Evolutionary conservation across 2,113 vertebrate genomes (phyloP).

Genomic region (pig (Sus scrofa)): DNA sequence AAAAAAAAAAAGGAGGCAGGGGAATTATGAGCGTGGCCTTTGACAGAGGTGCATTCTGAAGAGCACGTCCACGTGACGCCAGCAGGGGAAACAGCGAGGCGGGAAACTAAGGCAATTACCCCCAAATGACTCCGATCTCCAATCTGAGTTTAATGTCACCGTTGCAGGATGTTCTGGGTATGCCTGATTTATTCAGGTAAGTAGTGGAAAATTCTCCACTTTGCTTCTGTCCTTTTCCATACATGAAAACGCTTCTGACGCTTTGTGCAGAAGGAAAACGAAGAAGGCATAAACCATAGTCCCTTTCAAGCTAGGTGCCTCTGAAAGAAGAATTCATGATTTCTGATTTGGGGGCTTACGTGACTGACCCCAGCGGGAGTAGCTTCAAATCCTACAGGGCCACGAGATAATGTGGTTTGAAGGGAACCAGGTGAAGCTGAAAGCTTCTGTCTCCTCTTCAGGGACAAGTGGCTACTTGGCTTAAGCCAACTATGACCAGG

Average conservation of each 20-base stretch:
- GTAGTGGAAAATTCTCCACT: constrained; percentile 4
- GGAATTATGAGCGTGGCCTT: neutral
- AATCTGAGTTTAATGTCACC: constrained; percentile 13
- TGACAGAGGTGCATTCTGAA: constrained; percentile 26
- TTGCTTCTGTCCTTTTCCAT: neutral
- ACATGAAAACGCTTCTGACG: neutral
- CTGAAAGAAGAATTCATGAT: neutral
- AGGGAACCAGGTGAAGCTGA: neutral
- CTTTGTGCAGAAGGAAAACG: neutral
- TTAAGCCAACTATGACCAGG: neutral
- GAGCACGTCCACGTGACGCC: constrained; percentile 1
- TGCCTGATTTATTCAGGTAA: constrained; percentile 62
- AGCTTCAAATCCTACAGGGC: neutral
- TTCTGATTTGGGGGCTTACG: neutral
- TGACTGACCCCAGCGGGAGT: neutral
- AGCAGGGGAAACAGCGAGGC: constrained; percentile 25
- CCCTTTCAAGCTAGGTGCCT: neutral
- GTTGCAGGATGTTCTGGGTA: constrained; percentile 35
- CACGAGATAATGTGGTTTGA: neutral
- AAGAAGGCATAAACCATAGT: neutral
- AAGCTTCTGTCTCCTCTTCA: neutral
- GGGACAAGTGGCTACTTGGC: neutral
- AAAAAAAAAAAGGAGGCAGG: neutral
- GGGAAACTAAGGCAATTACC: constrained; percentile 31
- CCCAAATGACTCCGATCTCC: constrained; percentile 9